These are phyloP conservation scores for Eurois occulta DNA, from an alignment of 2,888 invertebrate genomes.

Conservation along the genomic window DNA sequence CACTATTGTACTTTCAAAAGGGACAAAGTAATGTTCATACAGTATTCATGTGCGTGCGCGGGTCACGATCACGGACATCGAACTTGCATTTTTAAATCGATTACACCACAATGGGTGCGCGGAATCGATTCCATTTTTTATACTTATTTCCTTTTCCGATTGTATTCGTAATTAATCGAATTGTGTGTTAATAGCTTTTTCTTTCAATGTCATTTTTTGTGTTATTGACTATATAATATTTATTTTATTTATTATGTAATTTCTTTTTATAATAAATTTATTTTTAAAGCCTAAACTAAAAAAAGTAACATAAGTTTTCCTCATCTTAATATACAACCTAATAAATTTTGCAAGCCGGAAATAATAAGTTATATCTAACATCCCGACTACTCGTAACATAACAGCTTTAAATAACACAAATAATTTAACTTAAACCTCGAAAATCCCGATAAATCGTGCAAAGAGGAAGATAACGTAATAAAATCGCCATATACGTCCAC, in stretches of 20 bases:
- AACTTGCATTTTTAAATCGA: slow-evolving; percentile 88
- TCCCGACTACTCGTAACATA: slow-evolving; percentile 29
- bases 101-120: slow-evolving; percentile 80
- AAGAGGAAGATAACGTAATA: slow-evolving; percentile 85
- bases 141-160: slow-evolving; percentile 76
- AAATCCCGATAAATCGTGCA: slow-evolving; percentile 68
- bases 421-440: slow-evolving; percentile 50
- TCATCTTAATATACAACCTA: background rate
- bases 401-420: slow-evolving; percentile 48
- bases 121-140: slow-evolving; percentile 80
- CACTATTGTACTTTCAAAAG: slow-evolving; percentile 69
- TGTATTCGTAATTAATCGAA: slow-evolving; percentile 76
- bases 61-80: slow-evolving; percentile 89
- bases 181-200: slow-evolving; percentile 81
- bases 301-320: background rate
- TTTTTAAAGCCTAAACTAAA: too few species aligned
- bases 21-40: slow-evolving; percentile 81
- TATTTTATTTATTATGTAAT: slow-evolving; percentile 38
- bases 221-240: slow-evolving; percentile 54
- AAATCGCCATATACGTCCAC: slow-evolving; percentile 80
- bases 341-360: slow-evolving; percentile 27
- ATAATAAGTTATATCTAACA: slow-evolving; percentile 35
- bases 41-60: slow-evolving; percentile 85
- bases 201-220: slow-evolving; percentile 57
- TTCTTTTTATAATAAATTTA: background rate